A percentile compares a stretch with the other conserved stretches of the same genome.
These are phyloP conservation scores for Heliconius charithonia DNA, from an alignment of 2,888 invertebrate species.

Conservation along the genomic window DNA sequence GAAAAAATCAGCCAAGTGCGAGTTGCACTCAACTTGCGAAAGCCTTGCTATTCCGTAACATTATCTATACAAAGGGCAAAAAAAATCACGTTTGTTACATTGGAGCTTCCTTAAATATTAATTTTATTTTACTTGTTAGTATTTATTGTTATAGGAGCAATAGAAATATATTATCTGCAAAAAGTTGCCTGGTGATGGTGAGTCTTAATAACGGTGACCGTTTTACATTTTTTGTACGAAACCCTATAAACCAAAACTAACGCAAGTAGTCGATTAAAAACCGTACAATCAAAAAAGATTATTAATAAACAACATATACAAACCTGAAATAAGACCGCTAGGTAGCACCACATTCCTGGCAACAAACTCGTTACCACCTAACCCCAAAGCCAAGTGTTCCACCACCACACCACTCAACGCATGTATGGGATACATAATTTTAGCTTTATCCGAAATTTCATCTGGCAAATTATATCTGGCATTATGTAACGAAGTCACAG, in stretches of 20 bases:
- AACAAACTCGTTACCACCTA: constrained; percentile 84
- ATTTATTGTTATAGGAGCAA: too few species aligned
- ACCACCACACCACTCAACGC: constrained; percentile 71
- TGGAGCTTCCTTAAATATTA: too few species aligned
- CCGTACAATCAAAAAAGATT: background rate
- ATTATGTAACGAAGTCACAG: constrained; percentile 75
- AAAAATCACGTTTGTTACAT: too few species aligned
- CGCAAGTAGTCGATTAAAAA: background rate
- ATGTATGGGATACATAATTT: constrained; percentile 61
- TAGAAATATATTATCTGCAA: too few species aligned
- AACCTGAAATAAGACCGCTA: constrained; percentile 83
- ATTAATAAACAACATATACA: constrained; percentile 39
- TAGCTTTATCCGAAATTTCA: constrained; percentile 66
- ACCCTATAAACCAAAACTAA: background rate
- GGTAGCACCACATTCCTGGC: constrained; percentile 80
- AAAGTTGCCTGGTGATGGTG: too few species aligned
- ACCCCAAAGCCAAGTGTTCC: constrained; percentile 74
- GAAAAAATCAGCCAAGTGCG: too few species aligned
- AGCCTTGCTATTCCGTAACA: too few species aligned
- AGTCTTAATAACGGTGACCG: too few species aligned
- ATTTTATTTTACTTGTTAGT: too few species aligned
- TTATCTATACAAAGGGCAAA: too few species aligned
- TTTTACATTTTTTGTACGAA: too few species aligned
- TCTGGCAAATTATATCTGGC: constrained; percentile 67
- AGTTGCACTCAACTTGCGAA: too few species aligned